These are phyloP conservation scores for Hoplostethus mediterraneus DNA, from an alignment of 2,797 vertebrate species.

Conservation along the genomic window DNA sequence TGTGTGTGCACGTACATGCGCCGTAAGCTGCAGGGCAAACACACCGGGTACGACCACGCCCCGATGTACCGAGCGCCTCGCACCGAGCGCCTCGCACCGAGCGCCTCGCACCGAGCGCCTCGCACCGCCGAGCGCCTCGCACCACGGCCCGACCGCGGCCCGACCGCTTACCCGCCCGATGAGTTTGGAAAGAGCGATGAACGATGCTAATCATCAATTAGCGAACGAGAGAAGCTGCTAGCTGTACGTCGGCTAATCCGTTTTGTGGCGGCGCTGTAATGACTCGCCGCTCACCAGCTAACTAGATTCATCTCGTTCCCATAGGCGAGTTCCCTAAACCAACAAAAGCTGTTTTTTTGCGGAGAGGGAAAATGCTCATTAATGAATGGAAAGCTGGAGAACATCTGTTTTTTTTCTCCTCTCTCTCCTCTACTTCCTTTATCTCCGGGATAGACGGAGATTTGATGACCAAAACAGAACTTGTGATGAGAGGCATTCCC, in stretches of 20 bases:
- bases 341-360: slow-evolving; percentile 75
- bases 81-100: too few relatives aligned
- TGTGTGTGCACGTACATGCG: slow-evolving; percentile 11
- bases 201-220: slow-evolving; percentile 65
- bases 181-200: slow-evolving; percentile 42
- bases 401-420: slow-evolving; percentile 61
- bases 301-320: slow-evolving; percentile 72
- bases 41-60: slow-evolving; percentile 27
- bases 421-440: slow-evolving; percentile 18
- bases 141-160: too few relatives aligned
- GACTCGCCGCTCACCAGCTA: slow-evolving; percentile 70
- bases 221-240: slow-evolving; percentile 31
- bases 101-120: too few relatives aligned
- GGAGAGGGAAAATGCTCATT: slow-evolving; percentile 71
- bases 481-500: slow-evolving; percentile 21
- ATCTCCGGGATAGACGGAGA: slow-evolving; percentile 70
- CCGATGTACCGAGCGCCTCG: too few relatives aligned
- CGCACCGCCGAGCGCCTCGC: too few relatives aligned
- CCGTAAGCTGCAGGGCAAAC: slow-evolving; percentile 53
- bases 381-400: slow-evolving; percentile 67
- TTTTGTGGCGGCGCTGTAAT: slow-evolving; percentile 74
- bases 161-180: slow-evolving; percentile 4
- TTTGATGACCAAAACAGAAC: slow-evolving; percentile 68
- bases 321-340: slow-evolving; percentile 71
- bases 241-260: slow-evolving; percentile 69